Percentiles rank a stretch among this genome's conserved stretches.
These are phyloP conservation scores for Lynx canadensis DNA, from an alignment of 2,113 vertebrate genomes.

Conservation along the genomic window DNA sequence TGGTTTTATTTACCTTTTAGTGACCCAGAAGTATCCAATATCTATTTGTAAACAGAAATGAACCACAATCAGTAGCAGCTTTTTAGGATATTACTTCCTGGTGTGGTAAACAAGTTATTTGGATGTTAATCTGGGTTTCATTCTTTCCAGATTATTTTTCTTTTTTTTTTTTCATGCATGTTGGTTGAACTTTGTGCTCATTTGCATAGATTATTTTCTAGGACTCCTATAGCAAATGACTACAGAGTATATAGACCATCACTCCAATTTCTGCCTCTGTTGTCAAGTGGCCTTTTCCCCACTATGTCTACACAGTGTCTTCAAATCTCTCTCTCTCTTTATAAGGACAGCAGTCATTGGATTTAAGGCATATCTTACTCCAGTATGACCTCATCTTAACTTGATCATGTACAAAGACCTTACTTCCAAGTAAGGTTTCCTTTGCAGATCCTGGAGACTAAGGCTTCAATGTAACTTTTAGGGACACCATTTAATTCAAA, in stretches of 20 bases:
- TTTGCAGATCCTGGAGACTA: not conserved
- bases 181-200: not conserved
- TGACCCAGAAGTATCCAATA: not conserved
- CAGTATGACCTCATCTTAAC: not conserved
- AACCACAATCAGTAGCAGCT: not conserved
- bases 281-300: not conserved
- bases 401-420: not conserved
- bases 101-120: not conserved
- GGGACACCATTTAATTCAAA: not conserved
- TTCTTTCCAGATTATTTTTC: not conserved
- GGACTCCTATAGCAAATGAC: not conserved
- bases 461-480: not conserved
- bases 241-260: not conserved
- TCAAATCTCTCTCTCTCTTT: not conserved
- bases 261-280: not conserved
- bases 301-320: not conserved
- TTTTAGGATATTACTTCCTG: not conserved
- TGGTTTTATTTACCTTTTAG: not conserved
- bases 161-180: not conserved
- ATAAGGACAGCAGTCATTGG: not conserved
- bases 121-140: not conserved
- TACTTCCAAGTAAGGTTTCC: not conserved
- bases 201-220: not conserved
- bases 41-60: not conserved
- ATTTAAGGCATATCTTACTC: not conserved